phyloP scores from a whole-genome alignment of 2,888 invertebrate genomes.

The Corbicula japonica region DNA sequence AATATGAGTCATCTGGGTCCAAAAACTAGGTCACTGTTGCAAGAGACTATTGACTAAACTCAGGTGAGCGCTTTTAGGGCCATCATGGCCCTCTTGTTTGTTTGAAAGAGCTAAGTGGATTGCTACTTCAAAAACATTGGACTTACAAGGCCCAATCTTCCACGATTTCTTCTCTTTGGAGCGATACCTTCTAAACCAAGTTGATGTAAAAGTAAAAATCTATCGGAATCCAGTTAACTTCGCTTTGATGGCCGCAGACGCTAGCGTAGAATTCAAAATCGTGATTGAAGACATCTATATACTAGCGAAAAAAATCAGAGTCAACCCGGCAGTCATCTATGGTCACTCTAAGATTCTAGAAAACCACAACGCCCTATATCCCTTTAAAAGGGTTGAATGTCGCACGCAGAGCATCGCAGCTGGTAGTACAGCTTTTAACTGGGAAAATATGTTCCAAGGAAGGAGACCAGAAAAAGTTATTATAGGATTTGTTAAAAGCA shows the following conservation, averaged over 20 bases:
- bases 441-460: constrained; percentile 30
- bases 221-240: no score
- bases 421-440: constrained; percentile 20
- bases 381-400: constrained; percentile 31
- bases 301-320: constrained; percentile 28
- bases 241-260: constrained; percentile 7
- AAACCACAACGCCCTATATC: constrained; percentile 32
- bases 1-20: no score
- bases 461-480: constrained; percentile 25
- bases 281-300: constrained; percentile 22
- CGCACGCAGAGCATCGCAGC: constrained; percentile 29
- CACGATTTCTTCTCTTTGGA: no score
- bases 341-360: constrained; percentile 31
- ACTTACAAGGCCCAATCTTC: constrained; percentile 37
- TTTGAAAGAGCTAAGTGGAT: constrained; percentile 22
- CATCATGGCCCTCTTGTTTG: constrained; percentile 25
- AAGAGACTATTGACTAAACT: no score
- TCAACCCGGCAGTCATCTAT: constrained; percentile 32
- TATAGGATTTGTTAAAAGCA: constrained; percentile 36
- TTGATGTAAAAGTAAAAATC: no score
- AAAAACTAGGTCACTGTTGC: no score
- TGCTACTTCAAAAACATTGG: constrained; percentile 17
- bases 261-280: constrained; percentile 10
- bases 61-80: no score
- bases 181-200: no score